These are phyloP conservation scores for Brachycybe producta DNA, from an alignment of 2,888 invertebrate genomes.

Conservation along the genomic window DNA sequence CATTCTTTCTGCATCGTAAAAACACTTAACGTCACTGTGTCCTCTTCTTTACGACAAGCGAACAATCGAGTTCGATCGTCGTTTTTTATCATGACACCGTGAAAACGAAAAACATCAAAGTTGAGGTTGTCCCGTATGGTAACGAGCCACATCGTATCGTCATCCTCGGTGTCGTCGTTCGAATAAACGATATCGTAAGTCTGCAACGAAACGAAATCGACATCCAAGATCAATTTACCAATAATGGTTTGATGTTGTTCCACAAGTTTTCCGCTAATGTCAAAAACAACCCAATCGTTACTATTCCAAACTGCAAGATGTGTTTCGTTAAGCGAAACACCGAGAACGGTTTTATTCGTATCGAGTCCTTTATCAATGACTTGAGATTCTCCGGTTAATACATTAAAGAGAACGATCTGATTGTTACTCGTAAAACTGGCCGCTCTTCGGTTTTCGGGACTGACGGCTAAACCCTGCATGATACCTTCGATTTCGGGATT, in stretches of 20 bases:
- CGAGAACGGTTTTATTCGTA: slow-evolving; percentile 43
- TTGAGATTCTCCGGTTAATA: slow-evolving; percentile 84
- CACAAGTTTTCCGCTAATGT: slow-evolving; percentile 27
- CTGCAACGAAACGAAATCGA: slow-evolving; percentile 45
- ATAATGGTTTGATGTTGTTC: slow-evolving; percentile 14
- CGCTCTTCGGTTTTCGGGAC: slow-evolving; percentile 90
- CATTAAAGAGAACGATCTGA: slow-evolving; percentile 79
- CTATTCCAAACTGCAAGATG: slow-evolving; percentile 65
- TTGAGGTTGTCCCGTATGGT: slow-evolving; percentile 41
- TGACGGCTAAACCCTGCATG: slow-evolving; percentile 82
- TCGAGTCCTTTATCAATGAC: slow-evolving; percentile 74
- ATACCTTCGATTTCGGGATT: slow-evolving; percentile 84
- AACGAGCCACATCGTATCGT: slow-evolving; percentile 54
- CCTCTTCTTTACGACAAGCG: slow-evolving; percentile 41
- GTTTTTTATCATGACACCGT: slow-evolving; percentile 54
- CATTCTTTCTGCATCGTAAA: not conserved
- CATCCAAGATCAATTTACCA: slow-evolving; percentile 18
- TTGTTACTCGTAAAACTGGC: slow-evolving; percentile 92
- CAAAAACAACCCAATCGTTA: slow-evolving; percentile 56
- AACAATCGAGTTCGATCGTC: slow-evolving; percentile 52
- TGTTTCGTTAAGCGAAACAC: slow-evolving; percentile 52
- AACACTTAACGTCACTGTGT: slow-evolving; percentile 17
- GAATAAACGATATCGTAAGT: slow-evolving; percentile 58
- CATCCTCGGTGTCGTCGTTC: slow-evolving; percentile 61
- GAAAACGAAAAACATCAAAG: slow-evolving; percentile 42